A percentile compares a stretch with the other conserved stretches of the same genome.
Evolutionary conservation across 2,113 vertebrate species (phyloP).

Genomic region (Canis aureus): DNA sequence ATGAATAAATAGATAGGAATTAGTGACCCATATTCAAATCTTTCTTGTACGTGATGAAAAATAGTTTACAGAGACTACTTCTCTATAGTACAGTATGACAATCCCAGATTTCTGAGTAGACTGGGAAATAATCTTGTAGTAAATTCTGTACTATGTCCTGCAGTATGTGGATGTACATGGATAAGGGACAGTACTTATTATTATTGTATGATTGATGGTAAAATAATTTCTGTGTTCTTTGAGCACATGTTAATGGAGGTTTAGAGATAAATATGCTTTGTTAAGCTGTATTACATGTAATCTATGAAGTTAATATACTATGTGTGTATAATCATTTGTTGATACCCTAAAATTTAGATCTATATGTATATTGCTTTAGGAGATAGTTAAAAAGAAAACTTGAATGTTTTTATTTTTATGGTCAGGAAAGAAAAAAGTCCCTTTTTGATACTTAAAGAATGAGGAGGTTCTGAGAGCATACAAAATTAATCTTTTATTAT

Average conservation of each 20-base stretch:
- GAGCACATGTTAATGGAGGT: neutral
- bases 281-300: neutral
- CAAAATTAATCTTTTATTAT: constrained; percentile 23
- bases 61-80: neutral
- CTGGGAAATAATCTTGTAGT: neutral
- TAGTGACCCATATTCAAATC: neutral
- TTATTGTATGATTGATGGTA: neutral
- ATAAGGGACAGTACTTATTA: neutral
- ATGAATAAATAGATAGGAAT: neutral
- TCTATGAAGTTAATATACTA: neutral
- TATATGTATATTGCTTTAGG: constrained; percentile 1
- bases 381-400: neutral
- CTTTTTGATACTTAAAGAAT: constrained; percentile 19
- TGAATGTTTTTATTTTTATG: constrained; percentile 32
- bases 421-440: neutral
- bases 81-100: neutral
- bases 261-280: neutral
- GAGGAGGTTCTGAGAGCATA: constrained; percentile 7
- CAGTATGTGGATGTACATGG: neutral
- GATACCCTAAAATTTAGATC: neutral
- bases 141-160: neutral
- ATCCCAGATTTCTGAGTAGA: neutral
- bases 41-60: neutral
- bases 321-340: neutral
- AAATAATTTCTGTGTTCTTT: constrained; percentile 60